Conservation (phyloP, 2,113 vertebrate genomes). For the human (Homo sapiens) region DNA sequence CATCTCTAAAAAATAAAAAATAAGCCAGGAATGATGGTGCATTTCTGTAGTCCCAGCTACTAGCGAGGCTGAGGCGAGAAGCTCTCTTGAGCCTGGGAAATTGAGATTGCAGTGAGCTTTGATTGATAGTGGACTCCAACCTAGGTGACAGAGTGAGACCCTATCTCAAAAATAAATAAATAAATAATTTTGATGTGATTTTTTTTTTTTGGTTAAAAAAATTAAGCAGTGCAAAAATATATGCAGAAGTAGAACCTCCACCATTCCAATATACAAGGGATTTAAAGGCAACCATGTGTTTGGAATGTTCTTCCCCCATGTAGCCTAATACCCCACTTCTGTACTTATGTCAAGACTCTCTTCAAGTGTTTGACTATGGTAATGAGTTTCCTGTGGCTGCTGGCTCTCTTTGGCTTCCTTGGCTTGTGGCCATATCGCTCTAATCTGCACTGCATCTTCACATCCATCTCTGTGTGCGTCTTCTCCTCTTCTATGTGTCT, state of each 20-base stretch:
- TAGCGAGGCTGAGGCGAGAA: too few relatives aligned
- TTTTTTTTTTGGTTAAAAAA: background rate
- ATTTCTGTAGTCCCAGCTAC: too few relatives aligned
- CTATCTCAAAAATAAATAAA: too few relatives aligned
- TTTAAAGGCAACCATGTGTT: background rate
- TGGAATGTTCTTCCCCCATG: background rate
- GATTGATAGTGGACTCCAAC: too few relatives aligned
- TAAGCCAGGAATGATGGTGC: too few relatives aligned
- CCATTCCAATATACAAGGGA: background rate
- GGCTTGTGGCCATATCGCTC: background rate
- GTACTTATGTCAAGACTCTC: background rate
- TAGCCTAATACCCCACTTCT: background rate
- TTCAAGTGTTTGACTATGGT: background rate
- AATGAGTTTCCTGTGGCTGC: background rate
- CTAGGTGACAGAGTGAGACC: too few relatives aligned
- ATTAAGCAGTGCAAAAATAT: background rate
- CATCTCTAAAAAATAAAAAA: too few relatives aligned
- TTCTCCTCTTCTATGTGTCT: background rate
- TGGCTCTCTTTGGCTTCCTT: background rate
- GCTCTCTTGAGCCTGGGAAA: too few relatives aligned
- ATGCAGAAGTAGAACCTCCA: background rate
- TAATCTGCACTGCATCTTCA: background rate
- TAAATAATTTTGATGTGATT: background rate
- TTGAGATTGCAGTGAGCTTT: too few relatives aligned
- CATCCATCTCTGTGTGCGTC: background rate